Evolutionary conservation across 2,113 vertebrate species (phyloP).

Genomic region (Lamprologus callipterus): DNA sequence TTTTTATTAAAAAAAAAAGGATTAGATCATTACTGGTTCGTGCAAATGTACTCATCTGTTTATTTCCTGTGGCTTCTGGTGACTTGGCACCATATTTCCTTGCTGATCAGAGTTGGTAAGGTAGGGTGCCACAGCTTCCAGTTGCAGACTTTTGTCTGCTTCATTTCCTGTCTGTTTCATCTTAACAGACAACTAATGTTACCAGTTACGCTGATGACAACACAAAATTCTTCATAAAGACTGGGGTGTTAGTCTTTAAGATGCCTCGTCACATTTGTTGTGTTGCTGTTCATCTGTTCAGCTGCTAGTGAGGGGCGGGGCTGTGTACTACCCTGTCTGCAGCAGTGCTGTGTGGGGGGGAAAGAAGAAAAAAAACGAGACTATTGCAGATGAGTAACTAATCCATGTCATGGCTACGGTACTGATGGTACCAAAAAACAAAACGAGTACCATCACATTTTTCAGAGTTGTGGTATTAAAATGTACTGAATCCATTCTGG

Average conservation of each 20-base stretch:
- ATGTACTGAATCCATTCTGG: background rate
- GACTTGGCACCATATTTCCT: background rate
- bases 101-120: background rate
- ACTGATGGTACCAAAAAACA: background rate
- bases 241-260: background rate
- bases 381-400: background rate
- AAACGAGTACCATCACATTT: background rate
- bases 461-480: background rate
- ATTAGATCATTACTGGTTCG: background rate
- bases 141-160: background rate
- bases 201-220: background rate
- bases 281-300: background rate
- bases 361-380: accelerated
- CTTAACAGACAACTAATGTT: background rate
- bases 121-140: background rate
- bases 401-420: background rate
- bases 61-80: background rate
- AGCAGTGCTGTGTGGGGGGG: background rate
- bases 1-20: background rate
- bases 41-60: background rate
- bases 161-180: background rate
- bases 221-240: background rate
- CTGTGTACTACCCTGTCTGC: background rate
- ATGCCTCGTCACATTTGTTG: background rate
- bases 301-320: background rate